Evolutionary conservation across 2,797 vertebrate genomes (phyloP), one percentile per base, ranked within the genome.

Genomic region (Cheirogaleus major): DNA sequence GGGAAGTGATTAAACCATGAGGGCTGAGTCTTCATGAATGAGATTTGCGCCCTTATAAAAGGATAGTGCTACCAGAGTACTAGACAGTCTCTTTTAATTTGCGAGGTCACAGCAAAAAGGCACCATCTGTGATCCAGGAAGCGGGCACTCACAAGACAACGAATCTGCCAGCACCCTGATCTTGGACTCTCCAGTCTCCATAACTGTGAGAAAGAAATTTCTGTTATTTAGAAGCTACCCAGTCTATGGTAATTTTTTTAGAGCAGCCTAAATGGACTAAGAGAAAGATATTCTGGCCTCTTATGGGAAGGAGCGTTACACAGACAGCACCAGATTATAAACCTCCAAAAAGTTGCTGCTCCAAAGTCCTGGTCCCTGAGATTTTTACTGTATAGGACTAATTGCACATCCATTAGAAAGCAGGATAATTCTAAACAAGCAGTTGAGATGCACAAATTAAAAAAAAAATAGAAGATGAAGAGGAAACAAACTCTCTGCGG

Each of bases 401-500:
- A 76, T 1, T 45, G 18, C 27, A 73, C 11, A 52, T 59, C 20
- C 43, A 57, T 65, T 32, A 83, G 45, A 97, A 98, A 95, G 94
- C 0, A 97, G 57, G 80, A 86, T 76, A 41, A 93, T 8, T 70
- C 15, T 94, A 97, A 97, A 95, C 78, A 97, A 59, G 92, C 5
- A 67, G 41, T 73, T 59, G 0, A 1, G 22, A 89, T 93, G 27
- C 7, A 87, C 48, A 96, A 97, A 59, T 23, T 9, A 57, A 41
- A 10, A 43, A 80, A 92, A 94, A 94, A 41, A n/a, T n/a, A n/a
- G n/a, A 83, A 55, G 35, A 48, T 72, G 94, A 93, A 89, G 20
- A 89, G 55, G 45, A 97, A 98, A 91, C 63, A 89, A 93, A 93
- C 92, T 96, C 94, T 97, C 72, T 45, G 12, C 6, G 1, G 84